These are phyloP conservation scores for Cyclopterus lumpus DNA, from an alignment of 2,797 vertebrate species.

Conservation along the genomic window DNA sequence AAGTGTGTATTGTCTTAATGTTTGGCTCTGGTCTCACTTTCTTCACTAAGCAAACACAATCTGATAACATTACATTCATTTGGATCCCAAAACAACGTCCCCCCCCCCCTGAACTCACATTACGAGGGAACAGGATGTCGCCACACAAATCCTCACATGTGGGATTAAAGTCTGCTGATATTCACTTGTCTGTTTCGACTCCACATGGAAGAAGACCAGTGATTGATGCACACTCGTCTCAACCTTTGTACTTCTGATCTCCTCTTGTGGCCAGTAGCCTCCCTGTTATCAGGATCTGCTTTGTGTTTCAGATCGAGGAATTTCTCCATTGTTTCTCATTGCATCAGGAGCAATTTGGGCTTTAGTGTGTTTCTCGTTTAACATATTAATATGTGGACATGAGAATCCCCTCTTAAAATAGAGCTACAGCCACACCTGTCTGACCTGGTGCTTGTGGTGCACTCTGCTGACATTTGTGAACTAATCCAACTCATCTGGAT, in stretches of 20 bases:
- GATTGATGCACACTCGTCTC: neutral
- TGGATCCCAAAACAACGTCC: conserved; percentile 2
- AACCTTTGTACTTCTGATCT: neutral
- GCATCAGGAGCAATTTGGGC: neutral
- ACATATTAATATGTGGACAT: neutral
- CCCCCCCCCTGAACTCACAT: conserved; percentile 15
- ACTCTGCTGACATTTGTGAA: neutral
- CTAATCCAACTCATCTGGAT: neutral
- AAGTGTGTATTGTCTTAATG: conserved; percentile 42
- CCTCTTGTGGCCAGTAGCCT: neutral
- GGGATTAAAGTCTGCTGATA: neutral
- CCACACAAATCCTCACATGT: conserved; percentile 13
- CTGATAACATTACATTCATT: conserved; percentile 31
- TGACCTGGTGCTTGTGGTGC: neutral
- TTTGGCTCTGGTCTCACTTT: conserved; percentile 36
- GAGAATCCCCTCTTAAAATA: neutral
- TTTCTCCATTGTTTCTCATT: conserved; percentile 11
- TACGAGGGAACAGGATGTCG: conserved; percentile 16
- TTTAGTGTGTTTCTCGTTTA: neutral
- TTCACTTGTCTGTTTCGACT: neutral
- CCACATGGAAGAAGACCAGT: neutral
- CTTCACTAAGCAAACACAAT: conserved; percentile 34
- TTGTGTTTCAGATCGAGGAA: neutral
- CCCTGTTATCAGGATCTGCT: neutral
- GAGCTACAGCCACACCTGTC: neutral